These are phyloP conservation scores for Oostethus manadensis DNA, from an alignment of 2,113 vertebrate genomes.

Conservation along the genomic window DNA sequence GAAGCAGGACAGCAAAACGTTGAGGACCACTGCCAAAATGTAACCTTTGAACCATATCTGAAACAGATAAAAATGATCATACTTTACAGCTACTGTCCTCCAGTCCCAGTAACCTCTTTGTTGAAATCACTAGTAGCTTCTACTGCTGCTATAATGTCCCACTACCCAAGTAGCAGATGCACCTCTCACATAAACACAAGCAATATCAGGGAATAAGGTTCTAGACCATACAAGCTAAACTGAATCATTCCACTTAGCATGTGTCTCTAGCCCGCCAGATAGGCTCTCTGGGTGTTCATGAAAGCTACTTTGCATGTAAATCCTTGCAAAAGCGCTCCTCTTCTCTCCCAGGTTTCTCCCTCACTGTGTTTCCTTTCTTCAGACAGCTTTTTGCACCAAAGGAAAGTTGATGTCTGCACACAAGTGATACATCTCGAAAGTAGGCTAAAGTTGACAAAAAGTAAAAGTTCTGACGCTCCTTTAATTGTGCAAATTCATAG, in stretches of 20 bases:
- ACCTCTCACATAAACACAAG: no score
- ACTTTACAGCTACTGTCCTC: no score
- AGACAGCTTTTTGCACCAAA: constrained; percentile 55
- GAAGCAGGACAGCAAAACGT: no score
- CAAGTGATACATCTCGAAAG: constrained; percentile 49
- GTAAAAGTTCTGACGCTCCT: constrained; percentile 35
- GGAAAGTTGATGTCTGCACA: constrained; percentile 16
- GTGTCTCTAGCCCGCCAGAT: constrained; percentile 46
- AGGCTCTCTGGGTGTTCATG: constrained; percentile 44
- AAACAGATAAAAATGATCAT: no score
- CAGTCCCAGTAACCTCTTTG: no score
- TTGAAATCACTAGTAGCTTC: no score
- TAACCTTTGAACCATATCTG: no score
- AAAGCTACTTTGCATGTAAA: constrained; percentile 65
- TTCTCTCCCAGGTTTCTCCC: constrained; percentile 51
- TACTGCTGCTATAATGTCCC: no score
- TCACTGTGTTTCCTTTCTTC: constrained; percentile 46
- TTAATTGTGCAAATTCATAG: constrained; percentile 35
- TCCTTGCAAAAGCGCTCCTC: constrained; percentile 54
- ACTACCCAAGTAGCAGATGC: no score
- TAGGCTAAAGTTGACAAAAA: constrained; percentile 48
- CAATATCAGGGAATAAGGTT: no score
- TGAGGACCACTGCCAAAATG: no score
- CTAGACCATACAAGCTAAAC: no score
- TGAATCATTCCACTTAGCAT: not conserved